Percentiles rank a stretch among this genome's conserved stretches.
These are phyloP conservation scores for Spilogale gracilis DNA, from an alignment of 2,113 vertebrate species.

Conservation along the genomic window DNA sequence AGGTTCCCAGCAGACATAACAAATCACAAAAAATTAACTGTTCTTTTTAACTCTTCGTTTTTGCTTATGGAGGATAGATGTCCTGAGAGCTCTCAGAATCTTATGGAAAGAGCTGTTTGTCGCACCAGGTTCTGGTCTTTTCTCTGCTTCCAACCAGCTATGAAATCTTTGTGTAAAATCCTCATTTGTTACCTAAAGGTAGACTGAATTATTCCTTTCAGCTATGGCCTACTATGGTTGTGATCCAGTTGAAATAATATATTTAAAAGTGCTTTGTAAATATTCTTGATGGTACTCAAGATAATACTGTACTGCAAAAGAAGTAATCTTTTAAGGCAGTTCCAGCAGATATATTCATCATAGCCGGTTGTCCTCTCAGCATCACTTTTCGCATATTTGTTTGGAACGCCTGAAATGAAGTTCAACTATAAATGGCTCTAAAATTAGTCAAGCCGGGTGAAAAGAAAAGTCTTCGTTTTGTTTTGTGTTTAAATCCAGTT, in stretches of 20 bases:
- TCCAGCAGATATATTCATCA: not conserved
- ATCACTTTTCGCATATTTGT: not conserved
- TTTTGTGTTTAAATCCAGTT: constrained; percentile 48
- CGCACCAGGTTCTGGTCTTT: not conserved
- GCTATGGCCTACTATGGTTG: not conserved
- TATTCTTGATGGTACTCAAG: not conserved
- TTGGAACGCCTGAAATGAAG: constrained; percentile 38
- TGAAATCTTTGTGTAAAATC: not conserved
- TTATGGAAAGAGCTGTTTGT: not conserved
- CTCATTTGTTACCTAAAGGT: not conserved
- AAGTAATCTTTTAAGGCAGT: not conserved
- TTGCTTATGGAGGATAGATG: not conserved
- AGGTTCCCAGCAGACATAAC: not conserved
- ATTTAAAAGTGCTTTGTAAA: constrained; percentile 28
- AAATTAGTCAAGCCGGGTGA: not conserved
- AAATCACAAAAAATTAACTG: constrained; percentile 3
- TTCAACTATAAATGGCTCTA: not conserved
- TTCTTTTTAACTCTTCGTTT: not conserved
- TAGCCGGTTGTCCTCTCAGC: not conserved
- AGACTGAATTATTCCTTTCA: not conserved
- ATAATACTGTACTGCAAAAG: not conserved
- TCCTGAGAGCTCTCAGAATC: not conserved
- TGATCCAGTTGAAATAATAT: not conserved
- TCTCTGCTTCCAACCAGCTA: not conserved
- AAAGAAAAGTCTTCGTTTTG: constrained; percentile 26